Evolutionary conservation across 2,888 invertebrate species (phyloP), one percentile per base, ranked within the genome.

Genomic region (Baronia brevicornis): DNA sequence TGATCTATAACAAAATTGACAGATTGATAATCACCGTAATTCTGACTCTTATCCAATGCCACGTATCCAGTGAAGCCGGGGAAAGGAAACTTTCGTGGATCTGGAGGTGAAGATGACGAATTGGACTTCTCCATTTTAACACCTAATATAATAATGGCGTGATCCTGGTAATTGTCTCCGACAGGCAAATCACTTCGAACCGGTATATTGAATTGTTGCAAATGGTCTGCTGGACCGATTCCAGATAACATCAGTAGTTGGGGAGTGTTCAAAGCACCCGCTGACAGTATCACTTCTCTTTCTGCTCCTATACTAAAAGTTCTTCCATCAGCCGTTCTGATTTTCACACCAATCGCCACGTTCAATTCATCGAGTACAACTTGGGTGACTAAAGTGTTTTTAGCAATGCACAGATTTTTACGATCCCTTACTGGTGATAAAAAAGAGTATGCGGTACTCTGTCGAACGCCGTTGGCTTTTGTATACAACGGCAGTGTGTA

Each of bases 221-320:
- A 61, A 86, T 88, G 2, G 79, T 84, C 32, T 24, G 33, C 40
- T 12, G 54, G 51, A 2, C 54, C 51, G 22, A 54, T 32, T n/a
- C 54, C 51, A 10, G 56, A 54, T 19, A 66, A 17, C 32, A 59
- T 61, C 1, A 55, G 39, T 5, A 58, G 46, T 0, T 41, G 33
- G 2, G 60, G 53, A 3, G 53, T 52, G 56, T 73, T 47, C 45
- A 64, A 39, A 61, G 72, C 9, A 68, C 60, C 51, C 69, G 77
- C 19, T 68, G 82, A 51, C 54, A 41, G 85, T 79, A 58, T 52
- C 1, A 57, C 40, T 36, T 60, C 60, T 29, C 46, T 49, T 13
- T 25, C 48, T 1, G 51, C 51, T n/a, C 38, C 36, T 0, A 31
- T 6, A 26, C 7, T 8, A n/a, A 11, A 3, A 6, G 6, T 10